phyloP scores from a whole-genome alignment of 2,797 vertebrate species.

The Darevskia mixta region DNA sequence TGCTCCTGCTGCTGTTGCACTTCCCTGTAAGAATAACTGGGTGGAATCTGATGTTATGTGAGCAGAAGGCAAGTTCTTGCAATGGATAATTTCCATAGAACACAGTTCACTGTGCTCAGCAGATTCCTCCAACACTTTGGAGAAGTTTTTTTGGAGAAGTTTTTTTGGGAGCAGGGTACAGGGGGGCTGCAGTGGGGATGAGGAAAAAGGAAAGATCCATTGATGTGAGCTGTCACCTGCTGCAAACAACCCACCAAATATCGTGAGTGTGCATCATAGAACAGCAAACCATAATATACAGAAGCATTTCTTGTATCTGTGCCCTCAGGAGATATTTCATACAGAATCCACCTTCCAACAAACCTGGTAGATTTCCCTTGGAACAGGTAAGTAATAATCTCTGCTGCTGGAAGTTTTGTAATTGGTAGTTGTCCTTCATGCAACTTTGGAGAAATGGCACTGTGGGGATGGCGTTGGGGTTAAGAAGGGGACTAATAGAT shows the following conservation, averaged over 20 bases:
- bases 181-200: too few relatives aligned
- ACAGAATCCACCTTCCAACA: background rate
- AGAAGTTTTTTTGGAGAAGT: too few relatives aligned
- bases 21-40: too few relatives aligned
- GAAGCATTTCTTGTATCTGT: too few relatives aligned
- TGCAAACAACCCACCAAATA: background rate
- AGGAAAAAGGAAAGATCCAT: background rate
- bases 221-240: too few relatives aligned
- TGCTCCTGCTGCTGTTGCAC: too few relatives aligned
- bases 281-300: background rate
- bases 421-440: background rate
- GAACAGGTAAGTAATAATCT: background rate
- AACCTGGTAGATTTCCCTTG: background rate
- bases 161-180: too few relatives aligned
- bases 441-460: background rate
- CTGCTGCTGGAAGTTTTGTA: background rate
- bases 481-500: background rate
- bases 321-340: background rate
- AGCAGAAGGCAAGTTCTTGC: background rate
- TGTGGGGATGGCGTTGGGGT: background rate
- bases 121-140: too few relatives aligned
- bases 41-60: background rate
- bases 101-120: too few relatives aligned
- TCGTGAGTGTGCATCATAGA: background rate
- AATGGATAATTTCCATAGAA: background rate